Evolutionary conservation across 2,113 vertebrate species (phyloP).

Genomic region (Aldabrachelys gigantea): DNA sequence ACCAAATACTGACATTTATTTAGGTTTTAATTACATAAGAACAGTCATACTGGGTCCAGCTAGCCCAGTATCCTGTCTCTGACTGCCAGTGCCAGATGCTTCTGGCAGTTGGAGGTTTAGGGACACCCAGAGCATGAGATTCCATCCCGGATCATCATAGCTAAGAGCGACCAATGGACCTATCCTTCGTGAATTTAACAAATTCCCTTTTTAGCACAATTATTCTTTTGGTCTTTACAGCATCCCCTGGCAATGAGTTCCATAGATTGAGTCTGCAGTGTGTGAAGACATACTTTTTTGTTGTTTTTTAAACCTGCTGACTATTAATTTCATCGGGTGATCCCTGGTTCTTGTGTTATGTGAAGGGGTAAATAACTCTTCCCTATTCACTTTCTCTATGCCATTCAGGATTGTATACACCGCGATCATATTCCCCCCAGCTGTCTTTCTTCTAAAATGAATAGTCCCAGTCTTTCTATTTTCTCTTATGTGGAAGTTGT

Average conservation of each 20-base stretch:
- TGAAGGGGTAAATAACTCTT: background rate
- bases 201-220: background rate
- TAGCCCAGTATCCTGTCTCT: background rate
- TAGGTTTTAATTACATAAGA: slow-evolving; percentile 25
- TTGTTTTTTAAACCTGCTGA: background rate
- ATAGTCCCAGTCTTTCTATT: background rate
- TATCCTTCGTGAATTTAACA: background rate
- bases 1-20: slow-evolving; percentile 16
- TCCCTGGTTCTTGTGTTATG: background rate
- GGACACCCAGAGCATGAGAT: background rate
- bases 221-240: background rate
- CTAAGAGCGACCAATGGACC: background rate
- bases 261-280: background rate
- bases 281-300: background rate
- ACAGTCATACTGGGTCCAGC: background rate
- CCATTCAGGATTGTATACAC: background rate
- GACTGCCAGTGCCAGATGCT: background rate
- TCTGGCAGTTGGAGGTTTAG: background rate
- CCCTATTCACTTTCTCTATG: background rate
- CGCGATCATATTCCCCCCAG: background rate
- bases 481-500: background rate
- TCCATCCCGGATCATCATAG: background rate
- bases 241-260: background rate
- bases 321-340: background rate
- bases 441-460: background rate